phyloP scores from a whole-genome alignment of 2,888 invertebrate genomes.

The Kuschelorhynchus macadamiae region DNA sequence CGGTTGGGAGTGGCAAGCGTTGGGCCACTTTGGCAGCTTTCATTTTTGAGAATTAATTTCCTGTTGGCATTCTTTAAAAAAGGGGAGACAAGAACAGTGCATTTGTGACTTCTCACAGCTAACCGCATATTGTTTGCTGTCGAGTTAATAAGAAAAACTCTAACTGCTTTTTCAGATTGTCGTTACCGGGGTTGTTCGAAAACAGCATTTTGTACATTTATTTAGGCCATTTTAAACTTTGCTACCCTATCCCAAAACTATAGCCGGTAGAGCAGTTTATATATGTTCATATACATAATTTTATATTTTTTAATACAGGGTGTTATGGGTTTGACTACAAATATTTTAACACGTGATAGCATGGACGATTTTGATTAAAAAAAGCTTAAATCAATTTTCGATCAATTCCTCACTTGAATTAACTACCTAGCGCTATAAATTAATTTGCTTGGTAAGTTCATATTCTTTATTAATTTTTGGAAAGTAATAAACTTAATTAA shows the following conservation, averaged over 20 bases:
- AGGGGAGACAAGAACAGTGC: conserved; percentile 67
- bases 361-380: no score
- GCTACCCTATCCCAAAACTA: no score
- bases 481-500: no score
- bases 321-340: no score
- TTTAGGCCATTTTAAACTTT: neutral
- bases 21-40: conserved; percentile 68
- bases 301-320: no score
- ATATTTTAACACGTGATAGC: no score
- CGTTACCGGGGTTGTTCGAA: conserved; percentile 15
- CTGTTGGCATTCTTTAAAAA: conserved; percentile 70
- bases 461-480: no score
- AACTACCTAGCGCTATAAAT: no score
- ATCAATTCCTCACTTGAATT: neutral
- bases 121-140: conserved; percentile 67
- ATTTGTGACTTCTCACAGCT: conserved; percentile 60
- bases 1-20: conserved; percentile 64
- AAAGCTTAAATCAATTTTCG: no score
- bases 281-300: no score
- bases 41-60: conserved; percentile 71
- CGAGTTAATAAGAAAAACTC: conserved; percentile 68
- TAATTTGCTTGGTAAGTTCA: no score
- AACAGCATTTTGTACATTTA: neutral
- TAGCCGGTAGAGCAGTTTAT: no score
- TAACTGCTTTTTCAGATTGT: conserved; percentile 59